A percentile compares a stretch with the other conserved stretches of the same genome.
Evolutionary conservation across 2,888 invertebrate species (phyloP).

Genomic region (Sinotaia quadrata): DNA sequence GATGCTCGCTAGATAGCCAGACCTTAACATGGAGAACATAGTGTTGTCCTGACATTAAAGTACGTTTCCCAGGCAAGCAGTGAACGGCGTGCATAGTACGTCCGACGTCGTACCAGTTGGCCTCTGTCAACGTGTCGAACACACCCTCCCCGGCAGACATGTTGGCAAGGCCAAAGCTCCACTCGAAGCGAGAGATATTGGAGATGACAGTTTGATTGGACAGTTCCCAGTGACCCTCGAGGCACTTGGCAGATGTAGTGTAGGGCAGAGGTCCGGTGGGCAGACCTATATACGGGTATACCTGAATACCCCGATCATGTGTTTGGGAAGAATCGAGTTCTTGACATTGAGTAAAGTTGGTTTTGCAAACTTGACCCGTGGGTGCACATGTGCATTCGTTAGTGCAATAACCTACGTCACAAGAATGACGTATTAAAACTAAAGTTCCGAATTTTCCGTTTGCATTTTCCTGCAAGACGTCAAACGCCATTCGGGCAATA

Average conservation of each 20-base stretch:
- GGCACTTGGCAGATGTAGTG: slow-evolving; percentile 35
- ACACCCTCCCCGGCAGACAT: slow-evolving; percentile 39
- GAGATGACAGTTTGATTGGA: background rate
- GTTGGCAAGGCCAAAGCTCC: slow-evolving; percentile 41
- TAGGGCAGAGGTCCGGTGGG: background rate
- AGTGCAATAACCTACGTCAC: slow-evolving; percentile 36
- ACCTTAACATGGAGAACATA: slow-evolving; percentile 42
- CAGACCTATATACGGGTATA: background rate
- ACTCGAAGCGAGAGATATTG: slow-evolving; percentile 40
- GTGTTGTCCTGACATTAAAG: slow-evolving; percentile 23
- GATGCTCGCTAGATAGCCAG: slow-evolving; percentile 36
- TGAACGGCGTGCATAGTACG: slow-evolving; percentile 18
- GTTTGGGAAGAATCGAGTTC: slow-evolving; percentile 7
- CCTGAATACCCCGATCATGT: background rate
- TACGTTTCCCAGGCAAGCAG: slow-evolving; percentile 36
- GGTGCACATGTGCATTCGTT: slow-evolving; percentile 42
- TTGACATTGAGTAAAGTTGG: background rate
- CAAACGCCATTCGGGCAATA: slow-evolving; percentile 2
- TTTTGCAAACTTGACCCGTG: slow-evolving; percentile 36
- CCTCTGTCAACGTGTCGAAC: slow-evolving; percentile 34
- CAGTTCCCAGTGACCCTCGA: slow-evolving; percentile 35
- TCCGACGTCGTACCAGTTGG: slow-evolving; percentile 44
- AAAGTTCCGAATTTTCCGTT: slow-evolving; percentile 19
- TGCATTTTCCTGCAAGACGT: slow-evolving; percentile 6
- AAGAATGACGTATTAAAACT: slow-evolving; percentile 38